Evolutionary conservation across 2,888 invertebrate species (phyloP).

Genomic region (Conchocele bisecta): DNA sequence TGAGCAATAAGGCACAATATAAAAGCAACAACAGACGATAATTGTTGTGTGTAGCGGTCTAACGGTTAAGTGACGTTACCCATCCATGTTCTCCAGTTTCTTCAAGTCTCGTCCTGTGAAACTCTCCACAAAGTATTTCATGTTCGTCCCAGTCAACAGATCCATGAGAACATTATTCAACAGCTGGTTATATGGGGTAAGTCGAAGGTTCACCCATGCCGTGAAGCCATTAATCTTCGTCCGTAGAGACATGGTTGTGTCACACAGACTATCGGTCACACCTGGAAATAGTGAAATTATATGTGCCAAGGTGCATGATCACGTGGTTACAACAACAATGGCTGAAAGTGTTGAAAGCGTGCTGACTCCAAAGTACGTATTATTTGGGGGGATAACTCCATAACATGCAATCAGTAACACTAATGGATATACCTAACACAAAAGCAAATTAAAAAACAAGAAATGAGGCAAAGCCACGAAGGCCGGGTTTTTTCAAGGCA

Average conservation of each 20-base stretch:
- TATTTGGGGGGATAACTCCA: no score
- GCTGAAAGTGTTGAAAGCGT: not conserved
- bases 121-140: slow-evolving; percentile 80
- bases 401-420: no score
- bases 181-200: slow-evolving; percentile 77
- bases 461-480: no score
- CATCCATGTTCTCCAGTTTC: slow-evolving; percentile 79
- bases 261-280: not conserved
- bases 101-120: slow-evolving; percentile 79
- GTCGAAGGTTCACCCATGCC: slow-evolving; percentile 81
- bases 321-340: not conserved
- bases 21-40: no score
- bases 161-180: slow-evolving; percentile 82
- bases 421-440: no score
- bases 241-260: slow-evolving; percentile 78
- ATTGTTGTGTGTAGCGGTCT: no score
- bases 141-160: slow-evolving; percentile 78
- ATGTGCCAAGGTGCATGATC: no score
- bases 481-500: no score
- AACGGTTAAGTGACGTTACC: slow-evolving; percentile 67
- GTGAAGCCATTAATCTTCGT: slow-evolving; percentile 81
- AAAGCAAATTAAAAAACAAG: no score
- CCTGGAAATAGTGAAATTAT: not conserved
- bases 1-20: no score
- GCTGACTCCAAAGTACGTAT: no score